Evolutionary conservation across 1,140 invertebrate genomes (phyloP), one percentile per base, ranked within the genome.

Genomic region (Drosophila oshimai): DNA sequence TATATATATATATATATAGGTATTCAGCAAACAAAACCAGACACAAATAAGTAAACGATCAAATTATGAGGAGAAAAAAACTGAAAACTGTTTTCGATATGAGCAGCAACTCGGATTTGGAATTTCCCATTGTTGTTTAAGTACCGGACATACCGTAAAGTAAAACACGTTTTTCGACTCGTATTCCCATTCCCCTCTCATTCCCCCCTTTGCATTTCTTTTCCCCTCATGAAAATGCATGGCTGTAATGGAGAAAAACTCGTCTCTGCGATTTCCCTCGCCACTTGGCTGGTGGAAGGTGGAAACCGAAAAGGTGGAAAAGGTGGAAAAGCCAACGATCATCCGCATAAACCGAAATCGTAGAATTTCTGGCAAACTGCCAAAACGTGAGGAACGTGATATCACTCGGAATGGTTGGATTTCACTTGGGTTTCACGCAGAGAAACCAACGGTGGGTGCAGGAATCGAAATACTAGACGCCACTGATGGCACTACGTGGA

Each of bases 361-460:
- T 67, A 67, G 62, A 67, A 67, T 65, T 50, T 65, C 62, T 61
- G 58, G 15, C 54, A 61, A 58, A 24, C 12, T 49, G 26, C 51
- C 44, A 20, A 69, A 49, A 58, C 67, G 65, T 71, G 67, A 24
- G 65, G 42, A 70, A 70, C 67, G 67, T 71, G 67, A 70, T 70
- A 49, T 42, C 31, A 47, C 45, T 36, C 26, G 42, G 3, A 34
- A 41, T 47, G 20, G 20, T 69, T 39, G 50, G 67, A 70, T 70
- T 67, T 68, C 39, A 45, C 62, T 41, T 17, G 20, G 28, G 5
- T 42, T 26, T 20, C 37, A 24, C 18, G 39, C 39, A 34, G 24
- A 28, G 24, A 46, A 54, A 36, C 39, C 22, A 15, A n/a, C 15
- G 17, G 24, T 36, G 15, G 15, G 18, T n/a, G 24, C 18, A 20